Evolutionary conservation across 1,140 invertebrate species (phyloP), one percentile per base, ranked within the genome.

Genomic region (Zaprionus africanus): DNA sequence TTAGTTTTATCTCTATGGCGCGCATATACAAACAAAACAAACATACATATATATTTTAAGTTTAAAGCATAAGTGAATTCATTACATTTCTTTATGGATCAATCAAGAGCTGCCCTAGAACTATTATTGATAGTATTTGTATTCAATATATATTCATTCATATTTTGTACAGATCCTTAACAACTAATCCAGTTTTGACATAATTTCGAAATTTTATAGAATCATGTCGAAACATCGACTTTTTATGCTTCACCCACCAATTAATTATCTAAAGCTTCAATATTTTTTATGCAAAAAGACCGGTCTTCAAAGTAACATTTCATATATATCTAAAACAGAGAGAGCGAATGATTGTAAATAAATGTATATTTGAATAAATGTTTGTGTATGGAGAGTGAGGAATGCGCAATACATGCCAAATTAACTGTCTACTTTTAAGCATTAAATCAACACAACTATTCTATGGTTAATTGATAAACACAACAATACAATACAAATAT

Each of bases 401-500:
- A 76, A 81, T 84, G 81, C 84, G 84, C 84, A 90, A 90, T 87
- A 87, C 79, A 87, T 87, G 84, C 84, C 84, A 87, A 87, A 87
- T 90, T 90, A 82, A 88, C 78, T 87, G 81, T 87, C 78, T 87
- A 90, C 64, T 76, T 78, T 80, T 87, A 87, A 87, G 84, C 81
- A 73, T 81, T 11, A 68, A 76, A 86, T 68, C 79, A 82, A 62
- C 79, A 61, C 76, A 85, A 72, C 66, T 68, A 79, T 67, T 79
- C 78, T 73, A 74, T 60, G 22, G 31, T 61, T 67, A 60, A 54
- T 60, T 71, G 66, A 87, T 84, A 78, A 78, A 82, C 60, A 81
- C 41, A 43, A 38, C 13, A 38, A 12, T 13, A 72, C 62, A 87
- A 82, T 74, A 72, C 65, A 82, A 81, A 78, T 87, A 56, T 66